Percentiles rank a stretch among this genome's conserved stretches.
Evolutionary conservation across 2,113 vertebrate genomes (phyloP).

Genomic region (Scolopax mira): DNA sequence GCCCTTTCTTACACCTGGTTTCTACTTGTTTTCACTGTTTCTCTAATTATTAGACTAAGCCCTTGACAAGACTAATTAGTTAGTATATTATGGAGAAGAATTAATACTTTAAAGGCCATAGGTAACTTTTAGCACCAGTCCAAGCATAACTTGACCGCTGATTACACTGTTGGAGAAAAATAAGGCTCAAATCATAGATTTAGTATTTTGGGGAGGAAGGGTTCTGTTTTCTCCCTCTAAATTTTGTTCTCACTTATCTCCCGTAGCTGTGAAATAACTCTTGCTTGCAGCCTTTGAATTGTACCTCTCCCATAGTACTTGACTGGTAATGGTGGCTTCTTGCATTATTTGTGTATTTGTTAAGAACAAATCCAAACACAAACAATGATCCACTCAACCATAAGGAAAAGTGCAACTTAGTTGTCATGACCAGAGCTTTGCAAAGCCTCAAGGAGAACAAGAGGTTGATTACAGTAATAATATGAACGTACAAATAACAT

Average conservation of each 20-base stretch:
- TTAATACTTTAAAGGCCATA: background rate
- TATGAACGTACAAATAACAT: background rate
- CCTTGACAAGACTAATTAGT: background rate
- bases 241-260: background rate
- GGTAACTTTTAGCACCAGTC: background rate
- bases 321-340: background rate
- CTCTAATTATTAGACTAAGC: background rate
- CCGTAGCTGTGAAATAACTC: background rate
- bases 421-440: conserved; percentile 11
- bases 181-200: background rate
- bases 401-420: background rate
- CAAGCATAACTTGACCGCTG: background rate
- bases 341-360: background rate
- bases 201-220: background rate
- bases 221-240: background rate
- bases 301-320: background rate
- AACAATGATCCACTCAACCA: conserved; percentile 19
- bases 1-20: background rate
- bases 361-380: background rate
- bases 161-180: background rate
- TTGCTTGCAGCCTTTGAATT: background rate
- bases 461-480: background rate
- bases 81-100: background rate
- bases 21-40: background rate
- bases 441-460: conserved; percentile 3